Conservation (phyloP, 2,113 vertebrate genomes). For the Fukomys damarensis region DNA sequence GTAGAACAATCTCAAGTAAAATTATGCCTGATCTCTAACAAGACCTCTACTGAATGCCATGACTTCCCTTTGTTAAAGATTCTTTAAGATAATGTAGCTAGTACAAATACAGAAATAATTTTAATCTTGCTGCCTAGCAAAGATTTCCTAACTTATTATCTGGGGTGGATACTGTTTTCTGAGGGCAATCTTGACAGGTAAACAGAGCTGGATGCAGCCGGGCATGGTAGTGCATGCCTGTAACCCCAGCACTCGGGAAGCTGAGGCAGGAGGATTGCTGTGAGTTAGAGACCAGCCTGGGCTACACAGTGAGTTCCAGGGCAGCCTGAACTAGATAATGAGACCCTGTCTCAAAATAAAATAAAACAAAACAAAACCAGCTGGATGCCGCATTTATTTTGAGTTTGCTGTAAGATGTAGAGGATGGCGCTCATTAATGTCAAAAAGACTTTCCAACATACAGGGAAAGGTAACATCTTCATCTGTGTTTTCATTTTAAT, state of each 20-base stretch:
- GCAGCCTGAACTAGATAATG: too few species aligned
- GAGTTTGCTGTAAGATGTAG: background rate
- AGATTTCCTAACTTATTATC: background rate
- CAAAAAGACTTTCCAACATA: background rate
- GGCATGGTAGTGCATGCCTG: too few species aligned
- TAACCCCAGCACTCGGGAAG: too few species aligned
- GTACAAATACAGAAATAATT: background rate
- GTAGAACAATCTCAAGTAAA: constrained; percentile 35
- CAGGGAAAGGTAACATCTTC: background rate
- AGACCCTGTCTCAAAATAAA: too few species aligned
- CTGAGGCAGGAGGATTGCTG: too few species aligned
- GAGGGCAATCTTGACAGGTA: background rate
- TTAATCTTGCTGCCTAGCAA: background rate
- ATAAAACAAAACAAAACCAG: too few species aligned
- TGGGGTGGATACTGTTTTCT: background rate
- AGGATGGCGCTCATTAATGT: background rate
- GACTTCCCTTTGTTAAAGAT: constrained; percentile 34
- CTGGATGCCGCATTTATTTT: background rate
- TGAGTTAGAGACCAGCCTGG: too few species aligned
- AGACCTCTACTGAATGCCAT: background rate
- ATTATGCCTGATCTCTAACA: background rate
- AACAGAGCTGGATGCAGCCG: background rate
- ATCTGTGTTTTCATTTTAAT: constrained; percentile 62
- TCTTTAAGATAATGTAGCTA: background rate
- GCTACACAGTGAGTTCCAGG: too few species aligned